Conservation (phyloP, 1,140 invertebrate genomes). For the Whitmania pigra region DNA sequence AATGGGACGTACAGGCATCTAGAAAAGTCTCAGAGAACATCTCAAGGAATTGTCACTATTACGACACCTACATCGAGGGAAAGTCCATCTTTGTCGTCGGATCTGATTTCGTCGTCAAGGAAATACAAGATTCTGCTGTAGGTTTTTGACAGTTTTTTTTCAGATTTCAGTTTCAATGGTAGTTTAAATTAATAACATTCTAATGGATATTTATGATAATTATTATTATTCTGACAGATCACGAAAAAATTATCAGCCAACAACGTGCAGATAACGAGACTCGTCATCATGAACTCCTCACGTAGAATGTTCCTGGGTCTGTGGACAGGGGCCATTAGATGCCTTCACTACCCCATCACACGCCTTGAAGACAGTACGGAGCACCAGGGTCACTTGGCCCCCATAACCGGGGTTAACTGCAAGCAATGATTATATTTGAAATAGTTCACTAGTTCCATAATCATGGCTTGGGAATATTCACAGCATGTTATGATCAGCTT, state of each 20-base stretch:
- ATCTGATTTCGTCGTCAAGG: conserved; percentile 10
- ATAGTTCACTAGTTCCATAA: too few relatives aligned
- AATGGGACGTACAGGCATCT: not conserved
- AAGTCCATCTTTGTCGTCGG: conserved; percentile 6
- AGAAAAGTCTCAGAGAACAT: conserved; percentile 6
- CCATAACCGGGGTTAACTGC: not conserved
- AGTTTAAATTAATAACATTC: not conserved
- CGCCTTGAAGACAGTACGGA: not conserved
- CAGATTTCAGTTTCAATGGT: not conserved
- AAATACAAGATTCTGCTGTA: conserved; percentile 4
- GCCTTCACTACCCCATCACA: not conserved
- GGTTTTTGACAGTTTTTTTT: not conserved
- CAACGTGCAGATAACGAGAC: not conserved
- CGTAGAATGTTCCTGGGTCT: conserved; percentile 10
- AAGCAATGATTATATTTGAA: too few relatives aligned
- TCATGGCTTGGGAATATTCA: too few relatives aligned
- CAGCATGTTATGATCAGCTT: too few relatives aligned
- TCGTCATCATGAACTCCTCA: not conserved
- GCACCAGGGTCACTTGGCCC: conserved; percentile 5
- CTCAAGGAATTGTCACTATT: not conserved
- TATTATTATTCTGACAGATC: not conserved
- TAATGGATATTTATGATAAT: not conserved
- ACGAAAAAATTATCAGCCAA: conserved; percentile 9
- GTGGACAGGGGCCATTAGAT: not conserved
- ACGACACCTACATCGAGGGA: conserved; percentile 5